Evolutionary conservation across 2,888 invertebrate species (phyloP), one percentile per base, ranked within the genome.

Genomic region (Rapana venosa): DNA sequence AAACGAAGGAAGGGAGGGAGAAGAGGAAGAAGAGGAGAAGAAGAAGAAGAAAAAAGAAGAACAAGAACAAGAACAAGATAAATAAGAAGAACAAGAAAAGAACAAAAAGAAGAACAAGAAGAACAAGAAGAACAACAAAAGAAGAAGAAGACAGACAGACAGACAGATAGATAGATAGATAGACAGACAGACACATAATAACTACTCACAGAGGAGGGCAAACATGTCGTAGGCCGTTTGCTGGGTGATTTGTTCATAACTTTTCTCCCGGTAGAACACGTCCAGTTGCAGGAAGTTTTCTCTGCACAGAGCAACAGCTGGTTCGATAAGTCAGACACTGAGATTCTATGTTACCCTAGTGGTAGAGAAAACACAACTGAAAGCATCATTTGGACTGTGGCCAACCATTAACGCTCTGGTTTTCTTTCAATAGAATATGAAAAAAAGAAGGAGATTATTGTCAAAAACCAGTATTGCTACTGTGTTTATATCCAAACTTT

Each of bases 201-300:
- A 8, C 30, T 79, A 94, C 94, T 93, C 93, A 95, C 95, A 93
- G 4, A 94, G 91, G 17, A 95, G 90, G 26, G 94, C 92, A 84
- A 94, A 94, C 20, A 93, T 87, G 88, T 94, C 94, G 79, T 95
- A 95, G 11, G 93, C 94, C 35, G 91, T 92, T 58, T 94, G 94
- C 81, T 95, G 94, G 15, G 91, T 93, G 22, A 95, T 94, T 58
- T 94, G 92, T 88, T 95, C 94, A 87, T 94, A 94, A 83, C 94
- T 94, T 77, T 94, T 90, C 88, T 95, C 93, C 87, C 93, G 91
- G 91, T 94, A 94, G 88, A 93, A 95, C 32, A 95, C 92, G 87
- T 94, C 94, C 35, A 95, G 77, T 87, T 93, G 93, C 22, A 95
- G 87, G 89, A 94, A 93, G 90, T 95, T 95, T 32, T 94, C 92